Evolutionary conservation across 2,113 vertebrate genomes (phyloP).

Genomic region (Merops nubicus): DNA sequence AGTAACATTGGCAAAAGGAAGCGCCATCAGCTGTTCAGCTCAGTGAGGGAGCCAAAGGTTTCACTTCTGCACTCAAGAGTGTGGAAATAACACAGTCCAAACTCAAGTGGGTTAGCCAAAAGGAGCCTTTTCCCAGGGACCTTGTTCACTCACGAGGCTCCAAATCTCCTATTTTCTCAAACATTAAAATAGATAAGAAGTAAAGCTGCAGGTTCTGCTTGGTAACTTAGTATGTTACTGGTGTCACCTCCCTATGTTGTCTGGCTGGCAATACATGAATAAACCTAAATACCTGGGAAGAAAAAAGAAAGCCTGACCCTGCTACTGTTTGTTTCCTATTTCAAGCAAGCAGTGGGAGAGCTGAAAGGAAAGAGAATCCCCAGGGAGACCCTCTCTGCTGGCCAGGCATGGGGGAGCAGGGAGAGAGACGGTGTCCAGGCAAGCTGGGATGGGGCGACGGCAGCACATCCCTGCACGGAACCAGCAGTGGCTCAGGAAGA

Average conservation of each 20-base stretch:
- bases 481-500: background rate
- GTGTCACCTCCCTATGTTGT: background rate
- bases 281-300: background rate
- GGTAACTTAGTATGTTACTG: background rate
- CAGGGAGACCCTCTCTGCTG: accelerated
- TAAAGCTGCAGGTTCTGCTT: background rate
- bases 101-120: too few relatives aligned
- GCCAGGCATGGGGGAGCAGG: background rate
- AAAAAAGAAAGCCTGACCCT: background rate
- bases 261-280: background rate
- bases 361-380: background rate
- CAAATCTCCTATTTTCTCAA: background rate
- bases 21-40: accelerated
- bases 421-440: background rate
- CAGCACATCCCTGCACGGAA: background rate
- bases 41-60: background rate
- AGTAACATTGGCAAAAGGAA: background rate
- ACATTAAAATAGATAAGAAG: background rate
- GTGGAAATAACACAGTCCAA: too few relatives aligned
- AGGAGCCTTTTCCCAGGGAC: background rate
- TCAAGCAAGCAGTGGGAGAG: background rate
- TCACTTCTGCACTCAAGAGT: background rate
- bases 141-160: background rate
- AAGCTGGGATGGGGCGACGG: accelerated
- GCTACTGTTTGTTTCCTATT: background rate